phyloP scores from a whole-genome alignment of 2,888 invertebrate species.

The Balanococcus diminutus region DNA sequence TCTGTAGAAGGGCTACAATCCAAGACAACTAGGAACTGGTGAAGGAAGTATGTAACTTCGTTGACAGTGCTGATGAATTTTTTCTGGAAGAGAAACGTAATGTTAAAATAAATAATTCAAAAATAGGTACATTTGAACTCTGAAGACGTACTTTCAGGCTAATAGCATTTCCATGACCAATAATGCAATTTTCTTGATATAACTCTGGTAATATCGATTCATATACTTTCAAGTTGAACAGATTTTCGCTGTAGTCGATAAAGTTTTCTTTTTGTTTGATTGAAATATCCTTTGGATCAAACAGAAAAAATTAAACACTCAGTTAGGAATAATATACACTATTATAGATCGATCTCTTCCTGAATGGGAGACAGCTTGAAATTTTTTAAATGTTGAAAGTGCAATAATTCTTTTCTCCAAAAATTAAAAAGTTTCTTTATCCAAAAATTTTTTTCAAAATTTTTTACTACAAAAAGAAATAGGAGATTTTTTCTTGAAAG shows the following conservation, averaged over 20 bases:
- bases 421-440: too few species aligned
- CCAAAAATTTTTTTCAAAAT: too few species aligned
- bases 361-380: too few species aligned
- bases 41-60: constrained; percentile 66
- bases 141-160: neutral
- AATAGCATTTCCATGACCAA: neutral
- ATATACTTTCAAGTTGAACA: constrained; percentile 18
- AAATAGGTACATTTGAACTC: neutral
- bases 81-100: constrained; percentile 61
- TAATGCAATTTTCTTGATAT: neutral
- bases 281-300: neutral
- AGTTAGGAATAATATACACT: too few species aligned
- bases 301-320: neutral
- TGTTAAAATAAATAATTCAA: neutral
- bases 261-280: neutral
- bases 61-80: constrained; percentile 65
- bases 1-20: constrained; percentile 66
- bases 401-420: too few species aligned
- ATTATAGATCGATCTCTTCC: too few species aligned
- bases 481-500: too few species aligned
- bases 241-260: neutral
- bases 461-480: too few species aligned
- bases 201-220: constrained; percentile 43
- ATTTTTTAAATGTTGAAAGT: too few species aligned
- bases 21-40: constrained; percentile 73